Base-by-base conservation (phyloP, 1,140 invertebrate species). In the Trypoxylus dichotomus region DNA sequence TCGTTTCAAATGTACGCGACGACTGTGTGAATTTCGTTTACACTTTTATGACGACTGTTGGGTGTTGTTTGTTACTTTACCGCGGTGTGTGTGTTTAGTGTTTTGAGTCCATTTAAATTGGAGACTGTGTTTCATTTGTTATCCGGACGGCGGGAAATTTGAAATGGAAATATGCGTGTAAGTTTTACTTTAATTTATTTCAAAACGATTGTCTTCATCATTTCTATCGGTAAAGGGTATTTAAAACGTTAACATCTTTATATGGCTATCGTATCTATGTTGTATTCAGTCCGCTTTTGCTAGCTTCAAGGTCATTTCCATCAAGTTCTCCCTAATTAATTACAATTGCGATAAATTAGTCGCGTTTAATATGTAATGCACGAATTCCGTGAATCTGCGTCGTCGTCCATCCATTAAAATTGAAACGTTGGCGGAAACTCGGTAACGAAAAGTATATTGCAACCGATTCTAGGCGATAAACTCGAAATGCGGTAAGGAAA, bases 91-190 rank as follows among this genome's bases (percentile, higher is more conserved):
- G 21, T 8, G 15, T 58, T 19, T 3, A 5, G 32, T 37, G n/a
- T 37, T 37, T 37, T 37, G 32, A 37, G 10, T 37, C 32, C 10
- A 11, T 19, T 58, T 13, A 13, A n/a, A 58, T 58, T 13, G 47
- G 15, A 19, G 15, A 13, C 15, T 7, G 47, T 5, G 6, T 58
- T 5, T 58, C 5, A 58, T 58, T 58, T 13, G 47, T n/a, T 58
- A 3, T 58, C 13, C 13, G 47, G 47, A 37, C 32, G 32, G 32
- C 5, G 47, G 7, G 47, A 58, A 13, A 19, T 58, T 58, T 58
- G 47, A 58, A 58, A 58, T 58, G 47, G 47, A 58, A 58, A 58
- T 58, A 58, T 58, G 47, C 47, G 47, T 21, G 47, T 58, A 58
- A 58, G 47, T 58, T 43, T 43, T 43, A 15, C 15, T 43, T 43